These are phyloP conservation scores for Mellilla xanthometata DNA, from an alignment of 2,888 invertebrate genomes.

Conservation along the genomic window DNA sequence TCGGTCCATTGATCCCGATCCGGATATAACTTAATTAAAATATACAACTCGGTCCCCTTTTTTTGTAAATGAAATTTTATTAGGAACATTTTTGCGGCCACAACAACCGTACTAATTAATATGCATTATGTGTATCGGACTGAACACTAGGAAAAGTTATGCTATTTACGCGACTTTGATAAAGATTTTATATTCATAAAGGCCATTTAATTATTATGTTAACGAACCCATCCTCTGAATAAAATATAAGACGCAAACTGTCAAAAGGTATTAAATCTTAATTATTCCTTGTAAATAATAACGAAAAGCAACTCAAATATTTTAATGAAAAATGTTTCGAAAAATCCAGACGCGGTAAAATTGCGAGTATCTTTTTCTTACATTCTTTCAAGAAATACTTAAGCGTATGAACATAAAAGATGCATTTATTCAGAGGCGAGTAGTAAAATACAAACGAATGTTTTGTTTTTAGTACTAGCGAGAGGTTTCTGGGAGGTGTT, in stretches of 20 bases:
- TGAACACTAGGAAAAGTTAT: slow-evolving; percentile 72
- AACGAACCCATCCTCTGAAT: slow-evolving; percentile 79
- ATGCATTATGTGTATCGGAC: slow-evolving; percentile 74
- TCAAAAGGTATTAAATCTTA: slow-evolving; percentile 72
- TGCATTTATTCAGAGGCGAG: slow-evolving; percentile 67
- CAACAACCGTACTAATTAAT: slow-evolving; percentile 56
- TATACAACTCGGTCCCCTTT: not conserved
- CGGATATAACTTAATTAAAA: too few relatives aligned
- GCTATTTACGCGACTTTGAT: slow-evolving; percentile 72
- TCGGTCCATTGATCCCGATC: too few relatives aligned
- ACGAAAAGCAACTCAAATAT: slow-evolving; percentile 37
- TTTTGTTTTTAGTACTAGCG: slow-evolving; percentile 74
- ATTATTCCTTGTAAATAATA: slow-evolving; percentile 51
- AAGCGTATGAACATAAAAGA: slow-evolving; percentile 55
- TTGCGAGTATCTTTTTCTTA: slow-evolving; percentile 21
- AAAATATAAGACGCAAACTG: slow-evolving; percentile 72
- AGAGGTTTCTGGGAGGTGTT: slow-evolving; percentile 71
- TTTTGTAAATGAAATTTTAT: slow-evolving; percentile 33
- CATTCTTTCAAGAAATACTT: slow-evolving; percentile 40
- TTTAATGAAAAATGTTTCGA: slow-evolving; percentile 42
- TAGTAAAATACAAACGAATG: slow-evolving; percentile 76
- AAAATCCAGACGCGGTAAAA: slow-evolving; percentile 26
- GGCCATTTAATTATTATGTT: slow-evolving; percentile 80
- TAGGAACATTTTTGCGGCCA: slow-evolving; percentile 34
- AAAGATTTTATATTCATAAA: slow-evolving; percentile 79